Evolutionary conservation across 2,113 vertebrate species (phyloP), one percentile per base, ranked within the genome.

Genomic region (Gasterosteus nipponicus): DNA sequence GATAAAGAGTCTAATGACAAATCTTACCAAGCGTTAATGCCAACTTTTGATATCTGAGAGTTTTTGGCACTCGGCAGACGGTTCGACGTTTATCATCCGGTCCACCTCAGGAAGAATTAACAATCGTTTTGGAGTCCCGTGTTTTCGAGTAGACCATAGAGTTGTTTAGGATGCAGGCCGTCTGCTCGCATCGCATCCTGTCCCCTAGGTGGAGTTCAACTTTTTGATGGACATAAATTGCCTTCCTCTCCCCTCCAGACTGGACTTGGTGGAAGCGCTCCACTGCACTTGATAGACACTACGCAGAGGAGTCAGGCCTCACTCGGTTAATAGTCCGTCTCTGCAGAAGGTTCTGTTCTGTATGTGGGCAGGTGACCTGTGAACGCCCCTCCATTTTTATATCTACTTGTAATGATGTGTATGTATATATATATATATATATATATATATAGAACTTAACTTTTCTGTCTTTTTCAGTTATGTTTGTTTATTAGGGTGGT

Each of bases 221-320:
- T 85, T 81, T 91, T 89, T 93, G 93, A 93, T 86, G 62, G 92
- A 91, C 91, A 90, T 91, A 93, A 92, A 93, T 94, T 92, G 91
- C 89, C 87, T 92, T 88, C 84, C 81, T 78, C 85, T 90, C 82
- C 86, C 81, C 78, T 92, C 78, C 80, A 19, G n/a, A 89, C 89
- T 79, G 86, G 83, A 93, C 91, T 92, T 77, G 63, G 80, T 92
- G 84, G 94, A 94, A 91, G 87, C 75, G 89, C 71, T 31, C 77
- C 80, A 86, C 85, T 86, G 93, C 89, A 89, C 93, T 95, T 95
- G 94, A 95, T 89, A 78, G 94, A 94, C 91, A 86, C 89, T 89
- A 82, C 89, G 89, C 89, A 91, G 89, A 69, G 44, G 87, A 89
- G 90, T 74, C 90, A 47, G 85, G 82, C 67, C 81, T 81, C 80